Conservation (phyloP, 2,797 vertebrate genomes). For the Clamator glandarius region DNA sequence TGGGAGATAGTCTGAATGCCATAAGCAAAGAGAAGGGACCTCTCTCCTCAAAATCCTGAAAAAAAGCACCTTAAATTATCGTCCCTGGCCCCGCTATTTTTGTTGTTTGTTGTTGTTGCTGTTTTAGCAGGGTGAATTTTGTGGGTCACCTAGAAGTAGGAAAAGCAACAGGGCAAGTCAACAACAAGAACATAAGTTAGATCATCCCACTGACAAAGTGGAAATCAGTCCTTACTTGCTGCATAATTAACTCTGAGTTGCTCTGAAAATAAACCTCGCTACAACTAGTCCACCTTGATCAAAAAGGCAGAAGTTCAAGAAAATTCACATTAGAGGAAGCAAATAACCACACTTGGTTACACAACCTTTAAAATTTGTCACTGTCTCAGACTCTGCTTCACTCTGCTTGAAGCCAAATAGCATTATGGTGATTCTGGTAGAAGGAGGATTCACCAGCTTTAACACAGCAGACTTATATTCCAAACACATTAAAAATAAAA, state of each 20-base stretch:
- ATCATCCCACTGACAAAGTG: neutral
- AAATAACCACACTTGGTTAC: neutral
- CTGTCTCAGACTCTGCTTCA: neutral
- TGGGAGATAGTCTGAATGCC: neutral
- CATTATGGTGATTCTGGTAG: neutral
- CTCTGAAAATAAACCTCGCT: neutral
- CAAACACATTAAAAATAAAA: neutral
- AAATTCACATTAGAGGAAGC: neutral
- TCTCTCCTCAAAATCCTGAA: neutral
- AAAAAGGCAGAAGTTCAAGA: neutral
- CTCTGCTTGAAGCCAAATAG: neutral
- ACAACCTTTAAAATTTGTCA: neutral
- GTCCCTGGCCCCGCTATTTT: neutral
- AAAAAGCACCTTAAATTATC: neutral
- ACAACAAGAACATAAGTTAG: neutral
- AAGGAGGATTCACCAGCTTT: neutral
- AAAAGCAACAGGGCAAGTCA: neutral
- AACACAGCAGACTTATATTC: neutral
- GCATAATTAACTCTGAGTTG: neutral
- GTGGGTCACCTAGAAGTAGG: neutral
- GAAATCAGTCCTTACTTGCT: neutral
- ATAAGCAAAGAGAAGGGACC: neutral
- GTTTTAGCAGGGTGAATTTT: neutral
- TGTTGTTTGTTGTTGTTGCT: neutral
- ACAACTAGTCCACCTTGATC: neutral